phyloP scores from a whole-genome alignment of 2,113 vertebrate genomes.

The Vicugna pacos region DNA sequence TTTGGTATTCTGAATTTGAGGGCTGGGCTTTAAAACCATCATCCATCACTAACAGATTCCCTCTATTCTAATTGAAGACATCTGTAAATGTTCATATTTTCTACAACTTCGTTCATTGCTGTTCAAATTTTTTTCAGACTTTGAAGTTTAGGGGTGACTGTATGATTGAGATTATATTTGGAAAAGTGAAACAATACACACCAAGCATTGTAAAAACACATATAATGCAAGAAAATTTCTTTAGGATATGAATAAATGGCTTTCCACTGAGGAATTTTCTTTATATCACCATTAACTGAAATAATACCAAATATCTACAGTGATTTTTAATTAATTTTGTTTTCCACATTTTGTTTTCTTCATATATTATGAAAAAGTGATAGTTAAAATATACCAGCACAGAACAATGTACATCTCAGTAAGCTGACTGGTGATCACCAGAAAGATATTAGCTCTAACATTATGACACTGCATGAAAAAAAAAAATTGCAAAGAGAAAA shows the following conservation, averaged over 20 bases:
- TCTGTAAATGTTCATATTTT: not conserved
- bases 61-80: not conserved
- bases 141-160: not conserved
- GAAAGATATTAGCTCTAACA: not conserved
- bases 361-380: slow-evolving; percentile 61
- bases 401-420: not conserved
- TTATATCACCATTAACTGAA: not conserved
- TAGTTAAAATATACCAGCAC: not conserved
- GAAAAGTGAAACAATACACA: not conserved
- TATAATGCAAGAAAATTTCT: not conserved
- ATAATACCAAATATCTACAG: slow-evolving; percentile 60
- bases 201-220: not conserved
- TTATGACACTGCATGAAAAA: not conserved
- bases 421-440: not conserved
- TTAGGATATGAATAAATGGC: not conserved
- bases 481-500: slow-evolving; percentile 70
- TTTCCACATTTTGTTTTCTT: slow-evolving; percentile 72
- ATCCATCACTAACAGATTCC: not conserved
- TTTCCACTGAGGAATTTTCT: not conserved
- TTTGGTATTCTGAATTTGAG: not conserved
- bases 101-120: not conserved
- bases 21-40: not conserved
- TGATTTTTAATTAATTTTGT: slow-evolving; percentile 69
- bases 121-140: not conserved
- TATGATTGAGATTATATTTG: not conserved